Conservation (phyloP, 2,113 vertebrate species). For the Syngnathoides biaculeatus region DNA sequence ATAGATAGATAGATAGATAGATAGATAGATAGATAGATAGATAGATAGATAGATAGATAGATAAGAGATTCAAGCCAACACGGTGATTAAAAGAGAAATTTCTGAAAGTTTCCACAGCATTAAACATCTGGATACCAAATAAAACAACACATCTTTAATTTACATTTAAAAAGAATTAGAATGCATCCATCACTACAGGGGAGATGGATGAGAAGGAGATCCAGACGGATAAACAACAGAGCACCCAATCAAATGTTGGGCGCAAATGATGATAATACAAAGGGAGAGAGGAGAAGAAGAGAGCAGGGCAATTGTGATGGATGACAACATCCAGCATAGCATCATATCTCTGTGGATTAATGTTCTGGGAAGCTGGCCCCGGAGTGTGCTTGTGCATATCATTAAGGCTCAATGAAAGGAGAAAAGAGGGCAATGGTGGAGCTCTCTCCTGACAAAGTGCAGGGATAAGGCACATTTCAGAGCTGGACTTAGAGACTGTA, state of each 20-base stretch:
- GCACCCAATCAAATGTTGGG: conserved; percentile 30
- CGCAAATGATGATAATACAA: conserved; percentile 14
- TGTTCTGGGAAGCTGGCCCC: conserved; percentile 61
- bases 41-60: too few relatives aligned
- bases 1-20: too few relatives aligned
- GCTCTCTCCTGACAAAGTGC: conserved; percentile 54
- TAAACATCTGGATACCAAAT: not conserved
- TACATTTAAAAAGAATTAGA: conserved; percentile 22
- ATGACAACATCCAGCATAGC: conserved; percentile 63
- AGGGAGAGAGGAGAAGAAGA: conserved; percentile 18
- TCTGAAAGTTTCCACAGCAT: not conserved
- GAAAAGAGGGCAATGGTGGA: conserved; percentile 44
- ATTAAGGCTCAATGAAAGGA: conserved; percentile 59
- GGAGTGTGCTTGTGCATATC: conserved; percentile 69
- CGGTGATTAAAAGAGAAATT: not conserved
- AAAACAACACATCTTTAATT: conserved; percentile 24
- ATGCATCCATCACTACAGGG: conserved; percentile 24
- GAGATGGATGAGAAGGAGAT: conserved; percentile 21
- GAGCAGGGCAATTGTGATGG: conserved; percentile 51
- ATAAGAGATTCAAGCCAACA: not conserved
- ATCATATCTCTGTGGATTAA: conserved; percentile 72
- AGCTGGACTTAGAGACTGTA: conserved; percentile 41
- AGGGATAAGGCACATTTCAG: conserved; percentile 50
- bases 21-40: too few relatives aligned
- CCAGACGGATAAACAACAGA: conserved; percentile 26